Base-by-base conservation (phyloP, 1,140 invertebrate genomes). In the Druon quercuslanigerum region DNA sequence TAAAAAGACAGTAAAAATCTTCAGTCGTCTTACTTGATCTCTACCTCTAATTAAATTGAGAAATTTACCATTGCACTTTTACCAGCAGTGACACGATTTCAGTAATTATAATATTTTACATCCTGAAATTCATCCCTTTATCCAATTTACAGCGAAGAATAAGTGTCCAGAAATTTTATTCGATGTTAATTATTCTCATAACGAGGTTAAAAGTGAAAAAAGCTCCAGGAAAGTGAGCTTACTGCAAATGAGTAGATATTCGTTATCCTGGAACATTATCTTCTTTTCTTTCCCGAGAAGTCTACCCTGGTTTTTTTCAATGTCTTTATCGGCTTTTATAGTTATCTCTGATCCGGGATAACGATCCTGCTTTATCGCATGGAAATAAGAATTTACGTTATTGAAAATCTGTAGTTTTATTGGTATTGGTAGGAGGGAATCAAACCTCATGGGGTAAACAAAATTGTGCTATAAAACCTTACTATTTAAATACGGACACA, bases 81-180 rank as follows among this genome's bases (percentile, higher is more conserved):
- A 40, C 40, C 40, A 40, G 40, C 40, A 40, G 40, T 66, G 57
- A 66, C 40, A 33, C 33, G 12, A 25, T 20, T 16, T 7, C 25
- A 66, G 57, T 66, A 66, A n/a, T 40, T 40, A 40, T 40, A 66
- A 56, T 66, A 66, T 40, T 66, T 40, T 66, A 60, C 57, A 20
- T 60, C 25, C 9, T 6, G 11, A n/a, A 33, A 33, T 60, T 60
- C 25, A 60, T 60, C 19, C 25, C 20, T 13, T 13, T 3, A 60
- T 60, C 19, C 19, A 33, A 19, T 33, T 60, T 60, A 60, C 40
- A 66, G n/a, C 14, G 57, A 40, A 14, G 57, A 66, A 66, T 40
- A 66, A 66, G n/a, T 66, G 9, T 40, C 14, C 16, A 14, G 9
- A 33, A 40, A 20, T 66, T 46, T n/a, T 40, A 13, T 40, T 40